Base-by-base conservation (phyloP, 53 echinoderm and acorn worm genomes). In the Hippasteria phrygiana region DNA sequence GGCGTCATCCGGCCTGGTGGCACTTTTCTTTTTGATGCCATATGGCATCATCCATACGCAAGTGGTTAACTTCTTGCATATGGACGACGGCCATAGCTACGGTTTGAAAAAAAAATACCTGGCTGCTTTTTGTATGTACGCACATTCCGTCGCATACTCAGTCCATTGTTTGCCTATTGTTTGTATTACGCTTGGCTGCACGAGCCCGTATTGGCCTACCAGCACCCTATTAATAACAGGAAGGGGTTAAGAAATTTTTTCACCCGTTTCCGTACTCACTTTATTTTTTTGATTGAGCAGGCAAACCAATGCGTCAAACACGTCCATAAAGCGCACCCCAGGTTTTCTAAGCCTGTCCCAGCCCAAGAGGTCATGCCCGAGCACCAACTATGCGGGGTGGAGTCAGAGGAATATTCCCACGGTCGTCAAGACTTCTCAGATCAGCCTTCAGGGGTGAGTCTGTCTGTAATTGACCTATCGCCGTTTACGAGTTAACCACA, bases 361-460 rank as follows among this genome's bases (percentile, higher is more conserved):
- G 37, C 38, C 82, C 73, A 90, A 90, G 82, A 90, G 43, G 82
- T 18, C 38, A 9, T 43, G 80, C 35, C 20, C 53, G 20, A 33
- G 84, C 72, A 65, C 64, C 47, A 56, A 20, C 64, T 90, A 83
- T 54, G 71, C 51, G 43, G 89, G 90, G 26, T 94, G 87, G 48
- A 54, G 74, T 1, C 71, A 74, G 5, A 76, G 80, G 87, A 94
- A 87, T 29, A 56, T 74, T 34, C 55, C 84, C 1, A 53, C 78
- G 9, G 47, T 43, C 13, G 26, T 62, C 29, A 89, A 94, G 38
- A 64, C 90, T 9, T 83, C 82, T 48, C 77, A 84, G 55, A 66
- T 78, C 42, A 82, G 54, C 65, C 84, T 93, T 13, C 93, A 93
- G 54, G 93, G 93, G 93, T 93, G 27, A 83, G 93, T n/a, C 39